These are phyloP conservation scores for Argya squamiceps DNA, from an alignment of 2,797 vertebrate genomes.

Conservation along the genomic window DNA sequence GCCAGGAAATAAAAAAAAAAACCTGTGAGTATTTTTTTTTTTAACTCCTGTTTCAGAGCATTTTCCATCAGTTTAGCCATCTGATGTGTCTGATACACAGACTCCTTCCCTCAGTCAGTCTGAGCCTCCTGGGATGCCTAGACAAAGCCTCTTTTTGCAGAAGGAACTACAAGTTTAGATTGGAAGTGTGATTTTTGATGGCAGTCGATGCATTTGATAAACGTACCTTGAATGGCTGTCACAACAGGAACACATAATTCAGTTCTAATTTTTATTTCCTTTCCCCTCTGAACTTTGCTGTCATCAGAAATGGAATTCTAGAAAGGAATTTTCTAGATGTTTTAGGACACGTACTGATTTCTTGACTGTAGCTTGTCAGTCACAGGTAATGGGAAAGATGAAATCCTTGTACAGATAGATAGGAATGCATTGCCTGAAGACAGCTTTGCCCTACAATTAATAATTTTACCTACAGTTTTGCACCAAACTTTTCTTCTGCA, in stretches of 20 bases:
- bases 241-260: not conserved
- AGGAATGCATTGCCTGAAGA: not conserved
- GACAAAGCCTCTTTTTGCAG: not conserved
- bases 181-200: not conserved
- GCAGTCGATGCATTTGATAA: not conserved
- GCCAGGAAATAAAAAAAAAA: not conserved
- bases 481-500: not conserved
- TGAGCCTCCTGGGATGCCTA: not conserved
- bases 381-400: not conserved
- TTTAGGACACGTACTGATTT: not conserved
- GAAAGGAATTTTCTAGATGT: not conserved
- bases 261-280: not conserved
- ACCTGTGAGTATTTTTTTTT: rapidly evolving
- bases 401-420: not conserved
- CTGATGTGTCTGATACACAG: not conserved
- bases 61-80: not conserved
- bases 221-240: not conserved
- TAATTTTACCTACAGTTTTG: not conserved
- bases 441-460: not conserved
- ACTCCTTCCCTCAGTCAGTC: not conserved
- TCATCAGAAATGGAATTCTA: not conserved
- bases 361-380: not conserved
- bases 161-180: not conserved
- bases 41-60: not conserved
- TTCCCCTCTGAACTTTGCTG: not conserved